A percentile compares a stretch with the other conserved stretches of the same genome.
Evolutionary conservation across 92 coral and sea anemone species (phyloP).

Genomic region (Phymanthus crucifer): DNA sequence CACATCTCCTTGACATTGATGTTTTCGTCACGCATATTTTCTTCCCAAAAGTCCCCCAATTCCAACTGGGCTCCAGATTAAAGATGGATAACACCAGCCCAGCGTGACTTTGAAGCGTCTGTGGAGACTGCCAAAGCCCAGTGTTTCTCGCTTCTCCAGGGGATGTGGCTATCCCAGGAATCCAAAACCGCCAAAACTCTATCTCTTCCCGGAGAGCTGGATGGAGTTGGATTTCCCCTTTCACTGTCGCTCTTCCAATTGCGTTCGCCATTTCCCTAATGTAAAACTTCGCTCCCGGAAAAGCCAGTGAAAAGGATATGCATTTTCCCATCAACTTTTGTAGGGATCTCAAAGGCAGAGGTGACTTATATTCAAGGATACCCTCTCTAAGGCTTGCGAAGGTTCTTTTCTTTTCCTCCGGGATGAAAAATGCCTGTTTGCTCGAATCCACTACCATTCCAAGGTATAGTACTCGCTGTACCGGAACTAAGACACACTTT

Average conservation of each 20-base stretch:
- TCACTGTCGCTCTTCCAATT: background rate
- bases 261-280: slow-evolving; percentile 36
- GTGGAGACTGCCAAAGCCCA: background rate
- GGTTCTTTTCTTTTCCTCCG: slow-evolving; percentile 24
- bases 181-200: slow-evolving; percentile 3
- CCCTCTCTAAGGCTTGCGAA: slow-evolving; percentile 40
- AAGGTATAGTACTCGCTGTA: slow-evolving; percentile 18
- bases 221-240: background rate
- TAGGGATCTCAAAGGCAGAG: slow-evolving; percentile 29
- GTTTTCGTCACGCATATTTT: background rate
- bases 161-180: background rate
- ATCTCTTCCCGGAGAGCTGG: background rate
- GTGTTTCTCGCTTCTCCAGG: slow-evolving; percentile 2
- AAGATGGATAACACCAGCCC: slow-evolving; percentile 22
- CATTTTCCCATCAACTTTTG: slow-evolving; percentile 53
- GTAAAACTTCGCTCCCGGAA: slow-evolving; percentile 51
- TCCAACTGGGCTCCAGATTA: background rate
- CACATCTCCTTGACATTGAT: slow-evolving; percentile 20
- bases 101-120: background rate
- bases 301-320: slow-evolving; percentile 53
- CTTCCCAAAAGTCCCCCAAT: slow-evolving; percentile 8
- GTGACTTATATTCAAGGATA: slow-evolving; percentile 2
- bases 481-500: slow-evolving; percentile 45
- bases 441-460: slow-evolving; percentile 36
- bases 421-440: slow-evolving; percentile 38